phyloP scores from a whole-genome alignment of 2,113 vertebrate species.

The Callithrix jacchus region DNA sequence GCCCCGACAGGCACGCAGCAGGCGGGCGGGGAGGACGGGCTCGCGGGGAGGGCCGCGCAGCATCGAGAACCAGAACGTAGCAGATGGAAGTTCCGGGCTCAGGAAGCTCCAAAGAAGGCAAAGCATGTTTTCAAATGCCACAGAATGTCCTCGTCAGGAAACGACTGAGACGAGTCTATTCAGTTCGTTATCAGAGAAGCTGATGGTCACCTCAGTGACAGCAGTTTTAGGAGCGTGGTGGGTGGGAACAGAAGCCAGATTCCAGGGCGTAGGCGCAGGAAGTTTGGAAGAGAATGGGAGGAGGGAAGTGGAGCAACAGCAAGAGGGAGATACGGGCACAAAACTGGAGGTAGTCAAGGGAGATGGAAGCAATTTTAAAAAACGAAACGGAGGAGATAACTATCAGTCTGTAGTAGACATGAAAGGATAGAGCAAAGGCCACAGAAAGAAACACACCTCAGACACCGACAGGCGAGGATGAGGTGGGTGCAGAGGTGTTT shows the following conservation, averaged over 20 bases:
- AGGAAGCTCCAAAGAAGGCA: not conserved
- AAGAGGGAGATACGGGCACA: not conserved
- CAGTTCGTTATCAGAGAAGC: not conserved
- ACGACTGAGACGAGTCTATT: not conserved
- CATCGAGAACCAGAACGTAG: not conserved
- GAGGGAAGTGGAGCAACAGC: not conserved
- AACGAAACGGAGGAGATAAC: not conserved
- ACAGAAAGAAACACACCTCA: not conserved
- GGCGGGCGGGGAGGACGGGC: too few relatives aligned
- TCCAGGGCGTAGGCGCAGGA: not conserved
- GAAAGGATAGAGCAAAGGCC: not conserved
- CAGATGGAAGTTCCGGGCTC: not conserved
- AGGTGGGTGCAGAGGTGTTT: not conserved
- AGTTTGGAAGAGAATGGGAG: not conserved
- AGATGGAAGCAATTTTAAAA: not conserved
- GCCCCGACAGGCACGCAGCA: rapidly evolving
- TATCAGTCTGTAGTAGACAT: not conserved
- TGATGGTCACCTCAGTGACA: not conserved
- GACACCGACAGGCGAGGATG: not conserved
- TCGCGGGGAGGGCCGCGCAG: not conserved
- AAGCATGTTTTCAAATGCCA: not conserved
- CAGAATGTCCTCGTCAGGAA: not conserved
- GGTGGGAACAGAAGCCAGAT: not conserved
- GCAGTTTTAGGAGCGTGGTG: not conserved
- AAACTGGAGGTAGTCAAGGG: not conserved